Percentiles rank a stretch among this genome's conserved stretches.
phyloP scores from a whole-genome alignment of 2,888 invertebrate genomes.

The Cylloceria caligata region DNA sequence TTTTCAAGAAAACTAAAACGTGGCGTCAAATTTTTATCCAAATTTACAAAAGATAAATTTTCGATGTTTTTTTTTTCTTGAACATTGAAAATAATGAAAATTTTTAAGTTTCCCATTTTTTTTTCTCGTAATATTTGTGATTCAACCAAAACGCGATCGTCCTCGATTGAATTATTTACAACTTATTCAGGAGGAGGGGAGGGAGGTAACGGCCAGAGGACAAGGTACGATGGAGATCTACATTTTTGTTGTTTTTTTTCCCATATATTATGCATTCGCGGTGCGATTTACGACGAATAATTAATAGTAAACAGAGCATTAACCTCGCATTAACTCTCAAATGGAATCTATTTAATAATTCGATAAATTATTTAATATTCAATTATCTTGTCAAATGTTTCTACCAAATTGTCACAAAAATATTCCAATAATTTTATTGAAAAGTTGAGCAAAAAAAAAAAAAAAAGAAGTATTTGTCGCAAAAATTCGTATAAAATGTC shows the following conservation, averaged over 20 bases:
- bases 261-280: conserved; percentile 81
- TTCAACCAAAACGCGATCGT: conserved; percentile 4
- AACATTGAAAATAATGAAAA: not conserved
- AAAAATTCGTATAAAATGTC: no score
- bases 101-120: not conserved
- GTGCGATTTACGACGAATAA: conserved; percentile 67
- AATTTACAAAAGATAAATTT: conserved; percentile 24
- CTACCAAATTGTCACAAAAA: not conserved
- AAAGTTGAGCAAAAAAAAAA: no score
- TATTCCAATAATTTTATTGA: not conserved
- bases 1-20: conserved; percentile 1
- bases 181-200: conserved; percentile 37
- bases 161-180: conserved; percentile 57
- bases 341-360: not conserved
- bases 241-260: conserved; percentile 57
- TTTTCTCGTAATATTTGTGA: conserved; percentile 11
- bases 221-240: conserved; percentile 43
- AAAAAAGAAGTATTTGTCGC: no score
- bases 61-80: not conserved
- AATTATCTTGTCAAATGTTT: not conserved
- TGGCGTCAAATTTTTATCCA: conserved; percentile 1
- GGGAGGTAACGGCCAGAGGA: conserved; percentile 24
- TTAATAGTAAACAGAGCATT: conserved; percentile 49
- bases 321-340: not conserved
- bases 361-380: not conserved